These are phyloP conservation scores for Xestoiulus laeticollis DNA, from an alignment of 2,888 invertebrate species.

Conservation along the genomic window DNA sequence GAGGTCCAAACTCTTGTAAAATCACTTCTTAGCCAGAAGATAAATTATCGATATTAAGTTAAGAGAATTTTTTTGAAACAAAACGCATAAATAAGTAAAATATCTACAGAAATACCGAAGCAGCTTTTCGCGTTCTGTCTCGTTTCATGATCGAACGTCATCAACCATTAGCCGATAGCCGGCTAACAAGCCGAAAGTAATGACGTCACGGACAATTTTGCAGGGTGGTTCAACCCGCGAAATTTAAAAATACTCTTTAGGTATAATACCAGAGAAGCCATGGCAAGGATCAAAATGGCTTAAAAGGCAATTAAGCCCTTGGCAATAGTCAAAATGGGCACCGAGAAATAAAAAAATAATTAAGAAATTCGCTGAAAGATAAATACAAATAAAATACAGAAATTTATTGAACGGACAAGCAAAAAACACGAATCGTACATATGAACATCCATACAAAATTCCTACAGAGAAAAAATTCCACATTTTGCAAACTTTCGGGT, in stretches of 20 bases:
- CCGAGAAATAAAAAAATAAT: background rate
- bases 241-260: too few species aligned
- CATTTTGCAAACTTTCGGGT: slow-evolving; percentile 7
- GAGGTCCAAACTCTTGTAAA: background rate
- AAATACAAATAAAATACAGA: slow-evolving; percentile 4
- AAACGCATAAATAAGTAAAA: slow-evolving; percentile 20
- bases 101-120: background rate
- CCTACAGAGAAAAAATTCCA: background rate
- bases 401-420: slow-evolving; percentile 27
- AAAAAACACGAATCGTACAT: background rate
- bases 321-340: too few species aligned
- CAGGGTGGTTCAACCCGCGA: background rate
- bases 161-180: background rate
- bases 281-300: too few species aligned
- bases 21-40: background rate
- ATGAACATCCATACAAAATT: slow-evolving; percentile 7
- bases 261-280: too few species aligned
- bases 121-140: slow-evolving; percentile 30
- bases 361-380: background rate
- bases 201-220: background rate
- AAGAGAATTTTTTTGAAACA: background rate
- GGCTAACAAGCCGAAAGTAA: background rate
- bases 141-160: slow-evolving; percentile 38
- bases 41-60: background rate
- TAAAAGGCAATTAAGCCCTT: too few species aligned